These are phyloP conservation scores for Augochlora pura DNA, from an alignment of 1,140 invertebrate genomes.

Conservation along the genomic window DNA sequence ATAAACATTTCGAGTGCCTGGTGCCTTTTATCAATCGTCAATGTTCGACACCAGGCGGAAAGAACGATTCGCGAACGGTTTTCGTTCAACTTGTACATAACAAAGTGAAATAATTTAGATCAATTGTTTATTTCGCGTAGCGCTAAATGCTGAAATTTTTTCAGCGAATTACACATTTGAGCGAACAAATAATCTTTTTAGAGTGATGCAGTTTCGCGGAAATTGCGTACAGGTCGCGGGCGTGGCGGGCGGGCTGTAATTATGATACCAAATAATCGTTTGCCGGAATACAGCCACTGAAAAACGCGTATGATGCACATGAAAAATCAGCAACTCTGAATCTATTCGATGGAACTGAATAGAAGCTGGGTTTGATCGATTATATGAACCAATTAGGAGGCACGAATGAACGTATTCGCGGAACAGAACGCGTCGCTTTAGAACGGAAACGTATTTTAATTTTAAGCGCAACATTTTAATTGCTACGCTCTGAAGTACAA, in stretches of 20 bases:
- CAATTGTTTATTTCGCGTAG: too few species aligned
- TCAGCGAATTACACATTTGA: neutral
- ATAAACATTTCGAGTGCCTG: too few species aligned
- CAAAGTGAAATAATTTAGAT: too few species aligned
- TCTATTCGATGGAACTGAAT: slow-evolving; percentile 11
- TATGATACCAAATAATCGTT: slow-evolving; percentile 17
- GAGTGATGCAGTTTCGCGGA: neutral
- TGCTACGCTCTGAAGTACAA: slow-evolving; percentile 33
- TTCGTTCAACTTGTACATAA: too few species aligned
- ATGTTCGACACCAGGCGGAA: too few species aligned
- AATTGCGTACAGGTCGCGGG: neutral
- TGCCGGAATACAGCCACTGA: too few species aligned
- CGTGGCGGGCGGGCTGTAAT: neutral
- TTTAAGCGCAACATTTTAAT: slow-evolving; percentile 47
- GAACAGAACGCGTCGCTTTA: slow-evolving; percentile 20
- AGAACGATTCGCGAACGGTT: too few species aligned
- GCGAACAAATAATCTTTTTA: neutral
- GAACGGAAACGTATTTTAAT: slow-evolving; percentile 34
- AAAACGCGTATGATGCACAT: neutral
- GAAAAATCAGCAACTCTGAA: neutral
- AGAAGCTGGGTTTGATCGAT: slow-evolving; percentile 22
- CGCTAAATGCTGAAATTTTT: too few species aligned
- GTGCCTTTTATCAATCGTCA: too few species aligned
- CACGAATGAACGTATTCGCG: slow-evolving; percentile 17
- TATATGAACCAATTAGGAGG: slow-evolving; percentile 39